phyloP scores from a whole-genome alignment of 1,140 invertebrate genomes.

The Pseudoatta argentina region DNA sequence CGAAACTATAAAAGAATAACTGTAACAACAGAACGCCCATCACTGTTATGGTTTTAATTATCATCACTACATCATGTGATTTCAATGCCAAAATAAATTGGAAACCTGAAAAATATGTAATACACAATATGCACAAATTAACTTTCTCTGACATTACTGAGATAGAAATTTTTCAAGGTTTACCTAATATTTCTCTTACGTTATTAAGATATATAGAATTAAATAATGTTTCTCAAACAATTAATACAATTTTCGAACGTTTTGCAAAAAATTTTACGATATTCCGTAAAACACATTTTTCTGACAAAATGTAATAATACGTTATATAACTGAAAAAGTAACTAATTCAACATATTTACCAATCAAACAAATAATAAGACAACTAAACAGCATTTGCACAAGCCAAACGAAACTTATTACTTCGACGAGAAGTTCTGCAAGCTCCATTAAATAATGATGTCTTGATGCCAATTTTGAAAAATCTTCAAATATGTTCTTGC shows the following conservation, averaged over 20 bases:
- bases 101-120: constrained; percentile 42
- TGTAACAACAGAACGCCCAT: constrained; percentile 4
- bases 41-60: constrained; percentile 10
- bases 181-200: background rate
- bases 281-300: too few relatives aligned
- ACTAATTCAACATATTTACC: constrained; percentile 38
- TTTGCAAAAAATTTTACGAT: too few relatives aligned
- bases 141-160: background rate
- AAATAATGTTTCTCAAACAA: too few relatives aligned
- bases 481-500: background rate
- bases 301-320: too few relatives aligned
- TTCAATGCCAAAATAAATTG: constrained; percentile 58
- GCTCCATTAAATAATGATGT: constrained; percentile 27
- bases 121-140: background rate
- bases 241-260: too few relatives aligned
- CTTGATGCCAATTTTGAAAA: constrained; percentile 1
- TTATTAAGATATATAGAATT: too few relatives aligned
- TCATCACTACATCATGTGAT: background rate
- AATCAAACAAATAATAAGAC: constrained; percentile 31
- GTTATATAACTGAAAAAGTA: background rate
- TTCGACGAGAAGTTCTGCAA: background rate
- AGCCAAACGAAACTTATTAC: constrained; percentile 36
- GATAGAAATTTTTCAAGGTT: background rate
- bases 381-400: constrained; percentile 51
- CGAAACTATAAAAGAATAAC: constrained; percentile 43